Percentiles rank a stretch among this genome's conserved stretches.
Evolutionary conservation across 2,888 invertebrate species (phyloP).

Genomic region (Melanostoma mellinum): DNA sequence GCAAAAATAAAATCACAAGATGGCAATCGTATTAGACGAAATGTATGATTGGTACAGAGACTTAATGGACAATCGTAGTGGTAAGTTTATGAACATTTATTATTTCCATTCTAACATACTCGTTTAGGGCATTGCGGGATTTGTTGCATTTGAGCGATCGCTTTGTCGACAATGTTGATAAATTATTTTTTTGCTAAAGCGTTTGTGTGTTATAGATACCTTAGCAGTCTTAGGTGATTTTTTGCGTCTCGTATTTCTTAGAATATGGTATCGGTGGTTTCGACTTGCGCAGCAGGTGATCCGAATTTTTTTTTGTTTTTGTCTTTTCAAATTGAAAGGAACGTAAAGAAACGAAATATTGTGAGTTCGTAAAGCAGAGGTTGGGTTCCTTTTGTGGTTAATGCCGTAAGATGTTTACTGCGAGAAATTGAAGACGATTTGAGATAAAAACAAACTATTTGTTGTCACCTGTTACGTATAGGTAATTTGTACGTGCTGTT

Average conservation of each 20-base stretch:
- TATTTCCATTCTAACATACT: too few relatives aligned
- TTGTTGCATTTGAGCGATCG: too few relatives aligned
- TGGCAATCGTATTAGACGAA: constrained; percentile 79
- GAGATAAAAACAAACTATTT: neutral
- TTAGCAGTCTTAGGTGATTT: neutral
- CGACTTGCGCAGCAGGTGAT: constrained; percentile 7
- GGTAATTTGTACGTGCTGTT: neutral
- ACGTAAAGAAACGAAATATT: constrained; percentile 21
- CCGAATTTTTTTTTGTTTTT: constrained; percentile 3
- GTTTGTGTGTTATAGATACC: too few relatives aligned
- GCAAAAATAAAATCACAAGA: constrained; percentile 72
- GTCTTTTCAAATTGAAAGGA: neutral
- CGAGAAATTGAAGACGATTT: constrained; percentile 14
- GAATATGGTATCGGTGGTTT: constrained; percentile 35
- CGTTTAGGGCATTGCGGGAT: too few relatives aligned
- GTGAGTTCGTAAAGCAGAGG: neutral
- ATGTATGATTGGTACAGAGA: constrained; percentile 86
- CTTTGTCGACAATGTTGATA: too few relatives aligned
- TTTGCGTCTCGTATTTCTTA: constrained; percentile 49
- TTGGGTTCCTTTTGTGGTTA: constrained; percentile 29
- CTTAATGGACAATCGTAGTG: constrained; percentile 88
- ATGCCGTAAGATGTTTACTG: constrained; percentile 28
- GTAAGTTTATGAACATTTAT: constrained; percentile 82
- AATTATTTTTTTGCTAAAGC: too few relatives aligned
- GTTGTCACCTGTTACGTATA: neutral